Evolutionary conservation across 2,113 vertebrate species (phyloP), one percentile per base, ranked within the genome.

Genomic region (Oenanthe oenanthe): DNA sequence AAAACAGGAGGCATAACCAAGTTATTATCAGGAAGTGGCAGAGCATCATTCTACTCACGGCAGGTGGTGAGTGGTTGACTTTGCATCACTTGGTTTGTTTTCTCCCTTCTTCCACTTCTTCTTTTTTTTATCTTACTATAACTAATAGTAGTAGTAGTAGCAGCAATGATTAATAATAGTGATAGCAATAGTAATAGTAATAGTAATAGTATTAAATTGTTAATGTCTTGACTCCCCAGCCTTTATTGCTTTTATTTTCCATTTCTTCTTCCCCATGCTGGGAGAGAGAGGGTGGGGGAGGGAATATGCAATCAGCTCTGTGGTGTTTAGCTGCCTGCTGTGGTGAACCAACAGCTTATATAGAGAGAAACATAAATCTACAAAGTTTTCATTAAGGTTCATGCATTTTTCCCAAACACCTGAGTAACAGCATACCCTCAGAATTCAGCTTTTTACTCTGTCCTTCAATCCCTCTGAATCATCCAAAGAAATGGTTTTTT

Each of bases 271-370:
- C 9, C 18, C 22, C 18, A 12, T 10, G 10, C 22, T 40, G 60
- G 5, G 9, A 12, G 12, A 34, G 8, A 48, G 9, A 3, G 2
- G 4, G 1, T 4, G 0, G 1, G 1, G 1, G 7, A 10, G 7
- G 5, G 10, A 48, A 4, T 26, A 7, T 56, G 17, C 22, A 74
- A 47, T 56, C 6, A 4, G 14, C 24, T 61, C 24, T 48, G 18
- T 66, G 47, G 10, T 48, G 18, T 50, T 75, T 71, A 57, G 13
- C 24, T 72, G 6, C 28, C 38, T 34, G 14, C 43, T 62, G 7
- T 16, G 12, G 4, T 61, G 72, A 72, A 17, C 10, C 4, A 58
- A 17, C 11, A 43, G 18, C n/a, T 36, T 6, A 21, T 3, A 60
- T 1, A 53, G 1, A 53, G 12, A 62, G 20, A 57, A 7, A 54